Evolutionary conservation across 2,797 vertebrate species (phyloP).

Genomic region (Prunella strophiata): DNA sequence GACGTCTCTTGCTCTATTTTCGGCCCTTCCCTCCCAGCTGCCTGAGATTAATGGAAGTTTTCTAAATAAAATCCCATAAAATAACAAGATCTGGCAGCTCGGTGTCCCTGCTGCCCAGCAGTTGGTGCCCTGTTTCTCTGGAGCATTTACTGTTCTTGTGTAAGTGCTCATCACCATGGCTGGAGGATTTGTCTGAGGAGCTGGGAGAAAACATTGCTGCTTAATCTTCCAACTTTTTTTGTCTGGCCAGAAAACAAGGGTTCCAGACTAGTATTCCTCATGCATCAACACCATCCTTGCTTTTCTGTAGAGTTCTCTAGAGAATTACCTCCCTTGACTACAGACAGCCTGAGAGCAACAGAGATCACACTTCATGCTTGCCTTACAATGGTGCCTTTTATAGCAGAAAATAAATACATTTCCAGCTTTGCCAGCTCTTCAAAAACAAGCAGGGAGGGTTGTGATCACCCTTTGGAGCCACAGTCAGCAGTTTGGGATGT

Average conservation of each 20-base stretch:
- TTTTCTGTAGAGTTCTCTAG: not conserved
- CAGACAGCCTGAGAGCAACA: rapidly evolving
- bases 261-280: not conserved
- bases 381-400: not conserved
- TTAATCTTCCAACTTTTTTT: not conserved
- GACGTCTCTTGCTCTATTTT: constrained; percentile 23
- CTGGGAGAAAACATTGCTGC: not conserved
- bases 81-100: not conserved
- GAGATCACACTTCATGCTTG: not conserved
- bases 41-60: not conserved
- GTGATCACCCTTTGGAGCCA: not conserved
- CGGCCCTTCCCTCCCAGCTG: not conserved
- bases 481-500: not conserved
- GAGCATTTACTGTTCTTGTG: not conserved
- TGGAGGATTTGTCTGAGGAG: not conserved
- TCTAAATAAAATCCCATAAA: constrained; percentile 7
- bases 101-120: rapidly evolving
- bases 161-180: not conserved
- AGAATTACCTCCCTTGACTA: not conserved
- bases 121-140: not conserved
- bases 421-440: not conserved
- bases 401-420: not conserved
- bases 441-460: not conserved
- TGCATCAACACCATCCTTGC: not conserved
- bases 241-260: not conserved